Conservation (phyloP, 2,888 invertebrate genomes). For the Brenthis hecate region DNA sequence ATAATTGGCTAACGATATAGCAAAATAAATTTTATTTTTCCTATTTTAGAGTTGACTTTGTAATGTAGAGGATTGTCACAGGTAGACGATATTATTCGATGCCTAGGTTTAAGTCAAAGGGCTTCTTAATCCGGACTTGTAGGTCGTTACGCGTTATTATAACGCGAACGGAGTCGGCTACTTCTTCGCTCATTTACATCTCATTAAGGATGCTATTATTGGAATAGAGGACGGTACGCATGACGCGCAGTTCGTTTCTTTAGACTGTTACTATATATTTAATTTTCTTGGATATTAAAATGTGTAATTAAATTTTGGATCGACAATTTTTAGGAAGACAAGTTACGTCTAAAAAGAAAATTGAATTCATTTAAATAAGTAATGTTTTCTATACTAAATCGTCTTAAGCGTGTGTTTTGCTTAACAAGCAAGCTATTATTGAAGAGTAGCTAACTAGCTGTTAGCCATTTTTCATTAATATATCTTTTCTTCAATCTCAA, state of each 20-base stretch:
- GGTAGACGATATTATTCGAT: constrained; percentile 64
- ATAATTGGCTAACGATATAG: constrained; percentile 46
- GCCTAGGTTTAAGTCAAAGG: constrained; percentile 79
- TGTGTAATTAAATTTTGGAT: constrained; percentile 8
- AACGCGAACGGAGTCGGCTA: constrained; percentile 76
- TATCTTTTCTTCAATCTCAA: background rate
- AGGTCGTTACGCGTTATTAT: constrained; percentile 83
- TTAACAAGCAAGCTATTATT: no score
- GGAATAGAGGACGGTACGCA: constrained; percentile 60
- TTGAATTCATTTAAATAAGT: no score
- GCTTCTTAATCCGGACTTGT: constrained; percentile 83
- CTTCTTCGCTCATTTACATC: constrained; percentile 83
- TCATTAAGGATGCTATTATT: constrained; percentile 80
- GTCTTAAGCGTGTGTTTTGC: no score
- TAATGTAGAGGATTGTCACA: constrained; percentile 41
- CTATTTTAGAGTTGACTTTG: constrained; percentile 47
- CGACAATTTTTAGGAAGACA: background rate
- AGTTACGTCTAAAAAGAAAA: no score
- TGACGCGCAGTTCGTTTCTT: constrained; percentile 35
- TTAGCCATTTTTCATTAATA: background rate
- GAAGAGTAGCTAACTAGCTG: no score
- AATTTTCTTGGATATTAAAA: constrained; percentile 32
- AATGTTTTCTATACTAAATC: no score
- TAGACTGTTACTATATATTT: constrained; percentile 36
- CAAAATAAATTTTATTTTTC: constrained; percentile 48